Base-by-base conservation (phyloP, 2,888 invertebrate genomes). In the Cataglyphis livida region DNA sequence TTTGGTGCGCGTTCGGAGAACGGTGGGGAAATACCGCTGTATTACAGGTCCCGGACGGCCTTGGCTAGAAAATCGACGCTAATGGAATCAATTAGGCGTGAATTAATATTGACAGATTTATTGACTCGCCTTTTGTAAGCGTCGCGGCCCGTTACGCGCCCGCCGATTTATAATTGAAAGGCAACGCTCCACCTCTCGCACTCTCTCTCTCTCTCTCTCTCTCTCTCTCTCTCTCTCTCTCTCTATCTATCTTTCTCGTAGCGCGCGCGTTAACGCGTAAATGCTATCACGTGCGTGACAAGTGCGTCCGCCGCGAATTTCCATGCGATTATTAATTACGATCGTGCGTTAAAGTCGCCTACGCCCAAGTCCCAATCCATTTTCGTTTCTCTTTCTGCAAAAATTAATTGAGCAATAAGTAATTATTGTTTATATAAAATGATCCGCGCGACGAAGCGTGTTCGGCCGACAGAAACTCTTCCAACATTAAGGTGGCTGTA, bases 91-190 rank as follows among this genome's bases (percentile, higher is more conserved):
- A 92, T 92, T 92, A 91, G 89, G 88, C 87, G 87, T 87, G 90
- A 86, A 91, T 91, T 91, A 91, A 91, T 92, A 92, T 92, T 91
- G 92, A 91, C 91, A 90, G 92, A 91, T 92, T 91, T 91, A 92
- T 92, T 90, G 91, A 90, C 88, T 90, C 82, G 87, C 86, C 90
- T 90, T 91, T 90, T 91, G 89, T 90, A 84, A 85, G 73, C 84
- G 85, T 85, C 87, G 82, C 85, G 83, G 78, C 83, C 86, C 78
- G 88, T 89, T 88, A 89, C 86, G 85, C 83, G 86, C 84, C 76
- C 73, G 85, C 85, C 83, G 83, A 90, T 87, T 87, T 88, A 89
- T 89, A 90, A 91, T 90, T 88, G 89, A 89, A 91, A 90, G 88
- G 74, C 78, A 70, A 79, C 59, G 44, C 61, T 79, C 59, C 38